phyloP scores from a whole-genome alignment of 2,888 invertebrate genomes.

The Vandiemenella viatica region DNA sequence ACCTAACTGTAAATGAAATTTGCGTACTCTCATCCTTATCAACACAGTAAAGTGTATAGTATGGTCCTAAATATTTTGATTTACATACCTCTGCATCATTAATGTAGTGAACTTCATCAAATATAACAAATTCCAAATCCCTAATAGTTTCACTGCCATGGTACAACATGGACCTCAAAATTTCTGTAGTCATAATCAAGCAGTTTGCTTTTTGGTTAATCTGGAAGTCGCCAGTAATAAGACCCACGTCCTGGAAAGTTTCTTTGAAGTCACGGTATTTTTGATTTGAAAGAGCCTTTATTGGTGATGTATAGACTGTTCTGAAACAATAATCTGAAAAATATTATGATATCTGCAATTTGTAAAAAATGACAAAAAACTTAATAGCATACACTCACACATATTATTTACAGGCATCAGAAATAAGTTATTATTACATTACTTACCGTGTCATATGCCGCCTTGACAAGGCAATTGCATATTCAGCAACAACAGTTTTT shows the following conservation, averaged over 20 bases:
- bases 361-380: too few species aligned
- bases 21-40: too few species aligned
- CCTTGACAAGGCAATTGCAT: conserved; percentile 91
- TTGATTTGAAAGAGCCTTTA: conserved; percentile 97
- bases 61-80: not conserved
- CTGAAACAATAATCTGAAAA: conserved; percentile 32
- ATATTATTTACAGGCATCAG: too few species aligned
- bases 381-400: too few species aligned
- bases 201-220: conserved; percentile 87
- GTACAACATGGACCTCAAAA: conserved; percentile 84
- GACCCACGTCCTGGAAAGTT: conserved; percentile 81
- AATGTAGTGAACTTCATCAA: conserved; percentile 98
- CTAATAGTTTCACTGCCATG: conserved; percentile 90
- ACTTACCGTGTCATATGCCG: conserved; percentile 70
- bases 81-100: conserved; percentile 73
- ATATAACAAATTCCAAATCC: conserved; percentile 96
- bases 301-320: conserved; percentile 94
- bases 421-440: too few species aligned
- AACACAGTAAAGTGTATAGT: too few species aligned
- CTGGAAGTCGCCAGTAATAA: conserved; percentile 91
- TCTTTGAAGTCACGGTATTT: conserved; percentile 95
- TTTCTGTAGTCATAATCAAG: conserved; percentile 98
- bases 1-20: too few species aligned
- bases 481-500: conserved; percentile 98
- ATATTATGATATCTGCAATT: not conserved